Conservation (phyloP, 2,113 vertebrate species). For the Struthidea cinerea region DNA sequence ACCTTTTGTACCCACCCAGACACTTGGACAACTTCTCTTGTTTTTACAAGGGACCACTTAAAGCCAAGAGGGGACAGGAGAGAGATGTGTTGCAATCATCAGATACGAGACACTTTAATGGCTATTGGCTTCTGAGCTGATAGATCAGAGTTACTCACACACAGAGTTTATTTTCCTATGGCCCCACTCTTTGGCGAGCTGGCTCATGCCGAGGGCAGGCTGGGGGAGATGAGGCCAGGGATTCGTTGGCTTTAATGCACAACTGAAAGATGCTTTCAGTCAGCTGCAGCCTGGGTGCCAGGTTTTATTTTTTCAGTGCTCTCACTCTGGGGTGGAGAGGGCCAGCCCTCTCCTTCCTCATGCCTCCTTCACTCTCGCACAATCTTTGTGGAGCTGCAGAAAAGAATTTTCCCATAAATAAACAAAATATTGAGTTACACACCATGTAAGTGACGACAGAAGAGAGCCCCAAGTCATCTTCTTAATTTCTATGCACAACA, state of each 20-base stretch:
- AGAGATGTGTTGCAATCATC: not conserved
- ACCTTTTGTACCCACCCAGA: not conserved
- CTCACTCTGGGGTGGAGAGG: not conserved
- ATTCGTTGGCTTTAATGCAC: not conserved
- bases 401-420: constrained; percentile 78
- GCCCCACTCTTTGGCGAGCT: not conserved
- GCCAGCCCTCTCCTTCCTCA: constrained; percentile 37
- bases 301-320: constrained; percentile 42
- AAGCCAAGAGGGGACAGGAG: not conserved
- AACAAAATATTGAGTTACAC: constrained; percentile 77
- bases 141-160: not conserved
- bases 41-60: not conserved
- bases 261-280: constrained; percentile 39
- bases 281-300: not conserved
- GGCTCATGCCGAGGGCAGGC: not conserved
- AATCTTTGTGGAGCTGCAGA: constrained; percentile 64
- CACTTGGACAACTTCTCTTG: not conserved
- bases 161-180: constrained; percentile 8
- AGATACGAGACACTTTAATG: not conserved
- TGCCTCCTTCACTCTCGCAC: constrained; percentile 27
- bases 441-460: constrained; percentile 70
- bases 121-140: not conserved
- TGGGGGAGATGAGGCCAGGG: not conserved
- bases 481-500: constrained; percentile 61
- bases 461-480: constrained; percentile 71